A percentile compares a stretch with the other conserved stretches of the same genome.
Conservation (phyloP, 2,113 vertebrate genomes). For the Grammomys dolichurus region DNA sequence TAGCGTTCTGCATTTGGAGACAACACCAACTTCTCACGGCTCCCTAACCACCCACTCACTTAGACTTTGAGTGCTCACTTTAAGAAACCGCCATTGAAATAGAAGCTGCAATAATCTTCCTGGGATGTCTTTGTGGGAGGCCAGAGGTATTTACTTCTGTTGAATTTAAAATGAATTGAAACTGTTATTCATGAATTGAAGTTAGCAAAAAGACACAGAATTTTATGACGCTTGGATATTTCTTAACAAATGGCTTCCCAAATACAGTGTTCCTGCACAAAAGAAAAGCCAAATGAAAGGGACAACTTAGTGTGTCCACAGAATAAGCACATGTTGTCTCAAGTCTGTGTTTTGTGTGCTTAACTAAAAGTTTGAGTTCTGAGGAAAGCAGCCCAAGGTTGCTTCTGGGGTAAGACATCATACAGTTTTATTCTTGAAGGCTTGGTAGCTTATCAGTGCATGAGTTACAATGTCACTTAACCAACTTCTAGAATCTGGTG, state of each 20-base stretch:
- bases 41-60: constrained; percentile 60
- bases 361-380: constrained; percentile 12
- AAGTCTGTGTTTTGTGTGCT: background rate
- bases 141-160: constrained; percentile 27
- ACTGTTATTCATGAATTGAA: constrained; percentile 70
- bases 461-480: background rate
- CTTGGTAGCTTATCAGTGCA: background rate
- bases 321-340: background rate
- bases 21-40: constrained; percentile 18
- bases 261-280: constrained; percentile 49
- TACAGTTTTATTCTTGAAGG: constrained; percentile 45
- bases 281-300: background rate
- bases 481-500: constrained; percentile 43
- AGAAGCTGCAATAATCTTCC: constrained; percentile 67
- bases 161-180: constrained; percentile 72
- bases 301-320: constrained; percentile 6
- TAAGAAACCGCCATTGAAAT: constrained; percentile 74
- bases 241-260: constrained; percentile 55
- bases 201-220: constrained; percentile 69
- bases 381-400: background rate
- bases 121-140: constrained; percentile 47
- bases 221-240: constrained; percentile 46
- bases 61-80: constrained; percentile 6
- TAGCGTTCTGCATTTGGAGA: constrained; percentile 67
- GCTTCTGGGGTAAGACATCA: background rate